Base-by-base conservation (phyloP, 2,888 invertebrate genomes). In the Arctia plantaginis region DNA sequence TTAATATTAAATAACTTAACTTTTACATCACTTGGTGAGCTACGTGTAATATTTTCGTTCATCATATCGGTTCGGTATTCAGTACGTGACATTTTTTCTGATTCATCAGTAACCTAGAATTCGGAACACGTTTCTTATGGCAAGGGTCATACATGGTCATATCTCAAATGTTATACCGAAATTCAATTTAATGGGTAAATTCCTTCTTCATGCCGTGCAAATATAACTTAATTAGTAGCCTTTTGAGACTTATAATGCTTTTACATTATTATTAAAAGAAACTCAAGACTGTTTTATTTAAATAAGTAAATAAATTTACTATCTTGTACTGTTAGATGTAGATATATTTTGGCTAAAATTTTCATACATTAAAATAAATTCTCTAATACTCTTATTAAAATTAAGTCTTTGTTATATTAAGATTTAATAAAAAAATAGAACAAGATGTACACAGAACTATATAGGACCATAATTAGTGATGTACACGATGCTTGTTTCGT, bases 71-170 rank as follows among this genome's bases (percentile, higher is more conserved):
- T 80, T 84, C 69, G 87, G 89, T 86, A 85, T 87, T 85, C 81
- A 80, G 74, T 88, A 93, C 93, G 93, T 93, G 93, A 93, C 90
- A 83, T 80, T 88, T 89, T 91, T 93, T 86, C 87, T 76, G 87
- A 92, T 88, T 82, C 78, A 73, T 76, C 72, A 30, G 18, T 30
- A 62, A 62, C 82, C 80, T 74, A 76, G 78, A 82, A 91, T 92
- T 86, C 92, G 77, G 81, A 85, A 84, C 91, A 90, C 90, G 90
- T 87, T 76, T 78, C 70, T 70, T 76, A 39, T 27, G 51, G 51
- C 7, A 30, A 41, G 65, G 71, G 47, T 67, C n/a, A 71, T 73
- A 71, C 71, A 76, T 69, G 73, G 23, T 44, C n/a, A 20, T 66
- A 62, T 75, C 66, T 66, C 23, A 55, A 69, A 72, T 74, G 68